Evolutionary conservation across 2,113 vertebrate species (phyloP).

Genomic region (Neolamprologus sp.): DNA sequence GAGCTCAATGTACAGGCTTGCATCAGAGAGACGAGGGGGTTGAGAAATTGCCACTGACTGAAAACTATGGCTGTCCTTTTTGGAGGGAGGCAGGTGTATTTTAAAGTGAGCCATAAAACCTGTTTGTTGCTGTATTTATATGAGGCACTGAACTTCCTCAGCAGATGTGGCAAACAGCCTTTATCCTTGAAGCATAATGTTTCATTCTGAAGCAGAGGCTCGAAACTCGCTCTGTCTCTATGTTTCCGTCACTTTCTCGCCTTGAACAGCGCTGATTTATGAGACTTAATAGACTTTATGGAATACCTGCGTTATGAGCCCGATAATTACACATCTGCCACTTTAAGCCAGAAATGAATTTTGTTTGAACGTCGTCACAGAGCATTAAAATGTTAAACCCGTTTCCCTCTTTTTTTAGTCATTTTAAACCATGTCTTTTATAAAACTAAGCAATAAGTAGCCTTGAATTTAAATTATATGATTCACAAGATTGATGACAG

Average conservation of each 20-base stretch:
- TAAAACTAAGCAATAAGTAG: neutral
- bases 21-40: neutral
- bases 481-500: neutral
- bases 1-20: neutral
- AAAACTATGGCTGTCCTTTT: neutral
- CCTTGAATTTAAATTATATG: neutral
- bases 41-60: neutral
- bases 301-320: neutral
- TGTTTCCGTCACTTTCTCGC: neutral
- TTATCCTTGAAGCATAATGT: neutral
- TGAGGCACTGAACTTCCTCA: neutral
- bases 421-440: neutral
- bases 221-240: neutral
- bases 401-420: neutral
- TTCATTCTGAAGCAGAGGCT: neutral
- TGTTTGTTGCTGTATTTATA: neutral
- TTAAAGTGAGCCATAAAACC: neutral
- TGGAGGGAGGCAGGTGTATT: neutral
- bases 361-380: neutral
- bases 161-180: neutral
- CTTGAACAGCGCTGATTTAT: conserved; percentile 12
- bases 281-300: neutral
- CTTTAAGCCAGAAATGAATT: neutral
- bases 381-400: neutral
- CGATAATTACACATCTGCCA: neutral